phyloP scores from a whole-genome alignment of 2,797 vertebrate species.

The Sebastiscus tertius region DNA sequence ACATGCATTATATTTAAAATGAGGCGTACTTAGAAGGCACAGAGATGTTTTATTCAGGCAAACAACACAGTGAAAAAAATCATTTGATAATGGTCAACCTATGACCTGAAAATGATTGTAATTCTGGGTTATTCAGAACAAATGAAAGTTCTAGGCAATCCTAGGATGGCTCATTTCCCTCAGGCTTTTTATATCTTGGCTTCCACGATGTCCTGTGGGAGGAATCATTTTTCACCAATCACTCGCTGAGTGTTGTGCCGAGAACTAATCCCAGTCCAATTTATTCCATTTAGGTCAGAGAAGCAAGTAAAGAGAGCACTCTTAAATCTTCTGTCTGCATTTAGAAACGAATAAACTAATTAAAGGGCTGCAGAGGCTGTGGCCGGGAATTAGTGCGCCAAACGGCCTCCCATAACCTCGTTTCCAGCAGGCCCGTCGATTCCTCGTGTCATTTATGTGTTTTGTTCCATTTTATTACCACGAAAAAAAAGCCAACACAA shows the following conservation, averaged over 20 bases:
- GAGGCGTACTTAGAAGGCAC: background rate
- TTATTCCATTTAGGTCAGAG: constrained; percentile 75
- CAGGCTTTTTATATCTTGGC: constrained; percentile 29
- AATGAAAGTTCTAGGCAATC: constrained; percentile 12
- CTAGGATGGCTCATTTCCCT: constrained; percentile 22
- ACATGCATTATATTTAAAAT: background rate
- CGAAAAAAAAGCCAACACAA: constrained; percentile 21
- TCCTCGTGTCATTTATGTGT: constrained; percentile 27
- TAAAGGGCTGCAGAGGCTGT: constrained; percentile 62
- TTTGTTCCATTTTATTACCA: constrained; percentile 29
- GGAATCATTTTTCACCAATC: constrained; percentile 62
- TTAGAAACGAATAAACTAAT: constrained; percentile 76
- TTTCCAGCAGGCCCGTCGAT: constrained; percentile 47
- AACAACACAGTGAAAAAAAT: background rate
- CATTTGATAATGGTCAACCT: background rate
- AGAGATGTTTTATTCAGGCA: background rate
- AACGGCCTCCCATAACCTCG: constrained; percentile 51
- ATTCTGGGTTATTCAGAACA: constrained; percentile 9
- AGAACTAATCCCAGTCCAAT: constrained; percentile 73
- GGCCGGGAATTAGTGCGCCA: constrained; percentile 58
- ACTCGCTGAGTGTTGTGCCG: constrained; percentile 52
- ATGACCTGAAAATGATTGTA: background rate
- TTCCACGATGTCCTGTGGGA: constrained; percentile 33
- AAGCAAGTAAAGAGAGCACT: constrained; percentile 61
- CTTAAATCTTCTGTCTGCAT: constrained; percentile 71